Evolutionary conservation across 2,888 invertebrate genomes (phyloP).

Genomic region (Mythimna pallens): DNA sequence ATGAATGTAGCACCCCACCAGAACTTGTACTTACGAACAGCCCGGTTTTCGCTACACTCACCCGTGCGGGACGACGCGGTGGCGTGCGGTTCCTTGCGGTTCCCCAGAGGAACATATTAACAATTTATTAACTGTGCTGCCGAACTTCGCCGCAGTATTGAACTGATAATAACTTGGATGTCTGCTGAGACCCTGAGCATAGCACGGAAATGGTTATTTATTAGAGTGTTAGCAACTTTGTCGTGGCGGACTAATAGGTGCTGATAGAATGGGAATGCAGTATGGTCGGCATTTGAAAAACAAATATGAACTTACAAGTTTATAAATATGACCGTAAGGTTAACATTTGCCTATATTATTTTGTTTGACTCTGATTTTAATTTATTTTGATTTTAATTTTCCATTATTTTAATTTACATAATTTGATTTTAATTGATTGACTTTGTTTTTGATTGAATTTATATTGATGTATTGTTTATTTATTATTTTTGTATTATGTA

Average conservation of each 20-base stretch:
- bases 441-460: no score
- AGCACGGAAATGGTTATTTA: slow-evolving; percentile 43
- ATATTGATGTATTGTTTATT: no score
- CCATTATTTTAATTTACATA: no score
- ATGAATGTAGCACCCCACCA: slow-evolving; percentile 21
- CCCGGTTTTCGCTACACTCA: slow-evolving; percentile 22
- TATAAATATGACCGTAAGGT: neutral
- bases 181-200: slow-evolving; percentile 40
- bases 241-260: slow-evolving; percentile 22
- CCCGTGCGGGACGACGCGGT: neutral
- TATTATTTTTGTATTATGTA: no score
- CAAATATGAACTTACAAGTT: neutral
- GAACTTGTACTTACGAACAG: slow-evolving; percentile 23
- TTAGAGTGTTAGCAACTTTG: slow-evolving; percentile 45
- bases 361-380: no score
- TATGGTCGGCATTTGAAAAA: neutral
- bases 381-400: no score
- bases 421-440: no score
- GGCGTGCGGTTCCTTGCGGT: neutral
- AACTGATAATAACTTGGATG: slow-evolving; percentile 52
- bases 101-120: slow-evolving; percentile 50
- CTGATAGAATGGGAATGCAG: slow-evolving; percentile 7
- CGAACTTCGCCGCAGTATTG: slow-evolving; percentile 53
- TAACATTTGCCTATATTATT: neutral
- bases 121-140: slow-evolving; percentile 53